Percentiles rank a stretch among this genome's conserved stretches.
Evolutionary conservation across 2,113 vertebrate species (phyloP).

Genomic region (Seriola quinqueradiata): DNA sequence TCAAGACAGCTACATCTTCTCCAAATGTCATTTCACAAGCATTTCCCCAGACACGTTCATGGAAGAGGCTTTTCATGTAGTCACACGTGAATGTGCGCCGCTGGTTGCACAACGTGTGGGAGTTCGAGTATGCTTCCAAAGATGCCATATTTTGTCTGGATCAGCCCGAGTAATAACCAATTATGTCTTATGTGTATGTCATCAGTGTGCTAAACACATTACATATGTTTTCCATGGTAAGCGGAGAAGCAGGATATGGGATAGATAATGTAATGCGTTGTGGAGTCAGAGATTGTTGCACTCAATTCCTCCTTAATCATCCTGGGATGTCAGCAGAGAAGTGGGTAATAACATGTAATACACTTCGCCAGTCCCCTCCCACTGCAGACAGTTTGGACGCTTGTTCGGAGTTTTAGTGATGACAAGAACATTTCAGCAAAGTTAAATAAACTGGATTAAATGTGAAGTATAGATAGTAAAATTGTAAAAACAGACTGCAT

Average conservation of each 20-base stretch:
- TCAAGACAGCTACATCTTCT: slow-evolving; percentile 68
- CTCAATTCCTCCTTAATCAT: slow-evolving; percentile 65
- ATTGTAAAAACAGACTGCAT: slow-evolving; percentile 6
- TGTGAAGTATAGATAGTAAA: slow-evolving; percentile 6
- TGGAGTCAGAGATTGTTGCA: slow-evolving; percentile 41
- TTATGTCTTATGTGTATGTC: slow-evolving; percentile 15
- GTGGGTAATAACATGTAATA: slow-evolving; percentile 64
- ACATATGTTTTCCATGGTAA: slow-evolving; percentile 18
- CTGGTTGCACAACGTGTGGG: slow-evolving; percentile 24
- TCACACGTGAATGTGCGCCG: slow-evolving; percentile 45
- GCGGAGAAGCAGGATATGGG: slow-evolving; percentile 1
- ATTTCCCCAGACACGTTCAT: slow-evolving; percentile 55
- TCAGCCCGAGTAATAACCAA: slow-evolving; percentile 32
- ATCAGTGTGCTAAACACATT: slow-evolving; percentile 23
- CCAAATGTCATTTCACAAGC: slow-evolving; percentile 71
- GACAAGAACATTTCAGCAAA: slow-evolving; percentile 25
- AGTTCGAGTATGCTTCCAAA: slow-evolving; percentile 18
- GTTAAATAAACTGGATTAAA: slow-evolving; percentile 53
- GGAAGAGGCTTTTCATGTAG: slow-evolving; percentile 70
- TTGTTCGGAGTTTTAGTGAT: slow-evolving; percentile 28
- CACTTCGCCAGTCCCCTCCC: slow-evolving; percentile 56
- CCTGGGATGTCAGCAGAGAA: slow-evolving; percentile 56
- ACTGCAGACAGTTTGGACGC: slow-evolving; percentile 34
- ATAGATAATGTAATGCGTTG: slow-evolving; percentile 43
- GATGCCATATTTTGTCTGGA: slow-evolving; percentile 26